These are phyloP conservation scores for Nansenia antarctica DNA, from an alignment of 2,113 vertebrate species.

Conservation along the genomic window DNA sequence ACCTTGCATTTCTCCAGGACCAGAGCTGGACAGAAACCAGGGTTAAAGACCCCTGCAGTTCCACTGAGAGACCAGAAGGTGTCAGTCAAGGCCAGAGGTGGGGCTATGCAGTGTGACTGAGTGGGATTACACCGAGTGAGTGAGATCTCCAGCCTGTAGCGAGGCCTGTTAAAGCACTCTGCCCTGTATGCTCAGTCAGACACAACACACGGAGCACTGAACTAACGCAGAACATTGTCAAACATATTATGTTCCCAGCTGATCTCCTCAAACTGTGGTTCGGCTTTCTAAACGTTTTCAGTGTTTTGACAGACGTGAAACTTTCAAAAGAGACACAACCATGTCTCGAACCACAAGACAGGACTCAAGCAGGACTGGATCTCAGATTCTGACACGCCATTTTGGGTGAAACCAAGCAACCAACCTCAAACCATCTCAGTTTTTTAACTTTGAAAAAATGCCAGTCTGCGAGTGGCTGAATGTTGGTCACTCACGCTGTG, in stretches of 20 bases:
- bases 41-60: not conserved
- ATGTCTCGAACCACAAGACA: not conserved
- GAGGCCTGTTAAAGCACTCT: not conserved
- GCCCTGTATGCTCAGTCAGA: conserved; percentile 3
- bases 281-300: not conserved
- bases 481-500: not conserved
- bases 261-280: not conserved
- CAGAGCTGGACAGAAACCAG: too few relatives aligned
- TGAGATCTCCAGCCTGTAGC: conserved; percentile 7
- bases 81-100: conserved; percentile 1
- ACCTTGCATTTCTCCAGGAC: too few relatives aligned
- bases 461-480: not conserved
- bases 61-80: not conserved
- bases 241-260: not conserved
- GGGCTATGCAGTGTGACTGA: not conserved
- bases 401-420: too few relatives aligned
- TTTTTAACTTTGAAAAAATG: too few relatives aligned
- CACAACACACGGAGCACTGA: conserved; percentile 1
- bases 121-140: not conserved
- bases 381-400: not conserved
- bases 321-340: not conserved
- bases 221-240: not conserved
- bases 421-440: too few relatives aligned
- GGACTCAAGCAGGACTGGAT: too few relatives aligned
- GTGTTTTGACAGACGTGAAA: conserved; percentile 8